Base-by-base conservation (phyloP, 2,113 vertebrate species). In the Garra rufa region DNA sequence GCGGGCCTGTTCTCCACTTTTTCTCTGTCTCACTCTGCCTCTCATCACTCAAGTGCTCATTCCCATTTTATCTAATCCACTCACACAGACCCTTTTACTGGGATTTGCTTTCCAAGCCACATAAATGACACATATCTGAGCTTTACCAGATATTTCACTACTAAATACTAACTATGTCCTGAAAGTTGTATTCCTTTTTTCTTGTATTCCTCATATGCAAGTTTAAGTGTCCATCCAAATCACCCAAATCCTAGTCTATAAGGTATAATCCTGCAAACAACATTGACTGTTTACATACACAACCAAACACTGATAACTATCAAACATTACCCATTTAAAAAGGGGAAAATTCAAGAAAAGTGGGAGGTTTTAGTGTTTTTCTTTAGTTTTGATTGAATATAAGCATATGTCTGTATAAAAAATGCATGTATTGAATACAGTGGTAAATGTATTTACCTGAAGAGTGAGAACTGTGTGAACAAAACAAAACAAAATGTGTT, bases 1-100 rank as follows among this genome's bases (percentile, higher is more conserved):
- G 26, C 6, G 17, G 57, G 59, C 59, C 82, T n/a, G 46, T 71
- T 28, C 61, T 30, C 24, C 34, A 70, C 26, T 70, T n/a, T 69
- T 55, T 41, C 63, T 26, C 34, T 38, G 21, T 69, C 44, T 30
- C 74, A 13, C 65, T 52, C 19, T 59, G 59, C 26, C 34, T 80
- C 50, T 85, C 76, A 70, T 73, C 52, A 55, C 46, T 79, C 38
- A 44, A 63, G 48, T 76, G 73, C 41, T 74, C 73, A 46, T 83
- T 30, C 52, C 26, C 21, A 21, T 59, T 79, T 48, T 24, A 19
- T 59, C 17, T 59, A n/a, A 30, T 70, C 41, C 50, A 34, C 50
- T 70, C 76, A 81, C 21, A 9, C 79, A 52, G 43, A 8, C 30
- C 13, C 44, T 81, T 70, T 21, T 48, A 2, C 59, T 65, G 43